A percentile compares a stretch with the other conserved stretches of the same genome.
These are phyloP conservation scores for Heliconius erato DNA, from an alignment of 2,888 invertebrate genomes.

Conservation along the genomic window DNA sequence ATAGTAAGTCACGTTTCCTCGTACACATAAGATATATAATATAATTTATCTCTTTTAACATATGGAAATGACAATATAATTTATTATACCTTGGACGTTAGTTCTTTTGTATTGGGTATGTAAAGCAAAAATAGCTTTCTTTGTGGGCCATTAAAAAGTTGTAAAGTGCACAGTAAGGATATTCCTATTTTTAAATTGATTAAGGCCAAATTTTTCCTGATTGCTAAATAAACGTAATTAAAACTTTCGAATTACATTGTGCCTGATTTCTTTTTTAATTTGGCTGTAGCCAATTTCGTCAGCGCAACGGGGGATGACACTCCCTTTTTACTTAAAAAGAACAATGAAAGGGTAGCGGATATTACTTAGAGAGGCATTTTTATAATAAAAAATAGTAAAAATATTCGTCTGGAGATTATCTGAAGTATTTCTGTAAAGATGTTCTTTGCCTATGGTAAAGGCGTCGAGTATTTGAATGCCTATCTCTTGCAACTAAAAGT, in stretches of 20 bases:
- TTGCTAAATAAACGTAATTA: constrained; percentile 85
- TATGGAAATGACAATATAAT: not conserved
- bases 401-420: constrained; percentile 24
- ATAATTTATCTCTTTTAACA: no score
- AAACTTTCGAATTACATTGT: constrained; percentile 82
- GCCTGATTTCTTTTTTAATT: constrained; percentile 85
- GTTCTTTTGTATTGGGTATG: not conserved
- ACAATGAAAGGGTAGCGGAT: constrained; percentile 52
- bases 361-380: constrained; percentile 54
- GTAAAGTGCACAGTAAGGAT: constrained; percentile 45
- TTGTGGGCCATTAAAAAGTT: not conserved
- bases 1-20: not conserved
- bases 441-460: not conserved
- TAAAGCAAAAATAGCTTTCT: not conserved
- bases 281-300: constrained; percentile 77
- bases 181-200: constrained; percentile 71
- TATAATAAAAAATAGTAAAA: constrained; percentile 39
- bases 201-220: constrained; percentile 72
- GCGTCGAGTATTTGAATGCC: not conserved
- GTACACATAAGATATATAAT: not conserved
- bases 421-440: constrained; percentile 26
- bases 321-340: constrained; percentile 63
- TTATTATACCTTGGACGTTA: not conserved
- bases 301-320: constrained; percentile 81
- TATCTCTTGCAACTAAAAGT: not conserved